Percentiles rank a stretch among this genome's conserved stretches.
Conservation (phyloP, 2,113 vertebrate genomes). For the Uria aalge region DNA sequence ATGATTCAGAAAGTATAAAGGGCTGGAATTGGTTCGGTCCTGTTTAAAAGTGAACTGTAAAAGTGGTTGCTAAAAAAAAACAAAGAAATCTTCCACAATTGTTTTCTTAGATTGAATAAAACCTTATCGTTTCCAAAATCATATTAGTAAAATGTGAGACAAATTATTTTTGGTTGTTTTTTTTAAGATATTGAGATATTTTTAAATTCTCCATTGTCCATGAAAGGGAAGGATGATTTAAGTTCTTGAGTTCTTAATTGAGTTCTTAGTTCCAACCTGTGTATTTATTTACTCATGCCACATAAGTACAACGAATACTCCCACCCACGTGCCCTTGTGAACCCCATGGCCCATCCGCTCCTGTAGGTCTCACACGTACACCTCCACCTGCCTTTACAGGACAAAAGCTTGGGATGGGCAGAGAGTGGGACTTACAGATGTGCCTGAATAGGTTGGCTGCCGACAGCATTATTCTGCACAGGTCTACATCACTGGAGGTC, state of each 20-base stretch:
- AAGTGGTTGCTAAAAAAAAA: conserved; percentile 11
- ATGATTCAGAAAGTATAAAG: not conserved
- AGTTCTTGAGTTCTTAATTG: not conserved
- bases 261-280: not conserved
- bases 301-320: not conserved
- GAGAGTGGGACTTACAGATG: not conserved
- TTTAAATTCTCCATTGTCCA: not conserved
- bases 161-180: not conserved
- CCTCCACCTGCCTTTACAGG: accelerated
- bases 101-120: not conserved
- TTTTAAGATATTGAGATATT: not conserved
- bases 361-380: not conserved
- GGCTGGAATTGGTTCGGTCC: not conserved
- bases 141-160: not conserved
- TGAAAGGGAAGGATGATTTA: not conserved
- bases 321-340: not conserved
- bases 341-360: not conserved
- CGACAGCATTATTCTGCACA: accelerated
- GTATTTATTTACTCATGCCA: not conserved
- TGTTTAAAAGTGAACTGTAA: conserved; percentile 51
- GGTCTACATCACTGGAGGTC: not conserved
- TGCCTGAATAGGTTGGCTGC: not conserved
- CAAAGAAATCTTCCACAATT: not conserved
- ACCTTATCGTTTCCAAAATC: not conserved
- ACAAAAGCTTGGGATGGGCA: accelerated